Evolutionary conservation across 2,888 invertebrate genomes (phyloP).

Genomic region (Phorcus lineatus): DNA sequence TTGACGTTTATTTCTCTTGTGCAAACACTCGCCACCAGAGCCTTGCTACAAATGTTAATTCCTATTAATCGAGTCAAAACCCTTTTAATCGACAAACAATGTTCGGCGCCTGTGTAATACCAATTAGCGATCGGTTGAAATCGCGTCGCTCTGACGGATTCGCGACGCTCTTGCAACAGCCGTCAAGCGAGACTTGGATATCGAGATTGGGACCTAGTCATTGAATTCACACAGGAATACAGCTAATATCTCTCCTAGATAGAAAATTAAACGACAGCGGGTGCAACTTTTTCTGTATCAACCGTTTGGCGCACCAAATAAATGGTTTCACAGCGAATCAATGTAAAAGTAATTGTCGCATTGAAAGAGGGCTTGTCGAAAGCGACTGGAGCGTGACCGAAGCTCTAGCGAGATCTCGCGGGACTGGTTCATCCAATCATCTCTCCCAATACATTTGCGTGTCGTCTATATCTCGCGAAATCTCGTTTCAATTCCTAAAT

Average conservation of each 20-base stretch:
- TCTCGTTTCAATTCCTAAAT: constrained; percentile 15
- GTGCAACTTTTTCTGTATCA: constrained; percentile 7
- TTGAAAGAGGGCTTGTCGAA: constrained; percentile 3
- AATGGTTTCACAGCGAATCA: constrained; percentile 19
- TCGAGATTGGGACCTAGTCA: background rate
- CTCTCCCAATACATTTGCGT: constrained; percentile 11
- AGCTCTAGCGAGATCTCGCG: background rate
- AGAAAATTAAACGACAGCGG: constrained; percentile 24
- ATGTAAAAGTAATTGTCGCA: constrained; percentile 21
- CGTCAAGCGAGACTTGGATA: constrained; percentile 11
- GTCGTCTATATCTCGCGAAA: constrained; percentile 8
- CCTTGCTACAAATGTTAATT: background rate
- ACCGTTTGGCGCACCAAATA: background rate
- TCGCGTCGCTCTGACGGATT: background rate
- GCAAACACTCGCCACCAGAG: background rate
- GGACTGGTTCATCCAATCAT: constrained; percentile 8
- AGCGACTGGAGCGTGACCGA: background rate
- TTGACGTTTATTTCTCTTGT: no score
- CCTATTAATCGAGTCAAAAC: constrained; percentile 7
- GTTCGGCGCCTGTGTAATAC: background rate
- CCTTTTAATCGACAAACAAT: constrained; percentile 13
- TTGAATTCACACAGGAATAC: constrained; percentile 24
- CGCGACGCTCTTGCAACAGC: constrained; percentile 1
- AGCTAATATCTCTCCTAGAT: constrained; percentile 20
- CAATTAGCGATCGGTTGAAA: constrained; percentile 16